Evolutionary conservation across 2,888 invertebrate species (phyloP), one percentile per base, ranked within the genome.

Genomic region (Trichopria drosophilae): DNA sequence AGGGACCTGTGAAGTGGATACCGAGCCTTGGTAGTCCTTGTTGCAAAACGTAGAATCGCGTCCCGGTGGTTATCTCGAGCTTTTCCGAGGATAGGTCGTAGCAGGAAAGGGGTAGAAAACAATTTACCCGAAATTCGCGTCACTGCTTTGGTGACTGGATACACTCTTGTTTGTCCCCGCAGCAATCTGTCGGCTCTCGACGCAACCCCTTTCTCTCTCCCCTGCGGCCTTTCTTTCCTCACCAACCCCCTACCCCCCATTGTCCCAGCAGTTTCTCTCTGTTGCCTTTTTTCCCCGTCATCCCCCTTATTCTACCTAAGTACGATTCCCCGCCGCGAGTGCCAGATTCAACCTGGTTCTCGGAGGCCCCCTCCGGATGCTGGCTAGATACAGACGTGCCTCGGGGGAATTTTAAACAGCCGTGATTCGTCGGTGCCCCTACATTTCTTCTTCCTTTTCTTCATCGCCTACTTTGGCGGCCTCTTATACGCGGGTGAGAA

Each of bases 81-180:
- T 51, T 51, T 53, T 53, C 43, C 16, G 48, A 46, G 51, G 49
- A 46, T 51, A 48, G 53, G 51, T 45, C 47, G 44, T 51, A 54
- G 51, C 51, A 48, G 50, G 42, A 57, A 55, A 57, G 57, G 55
- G 63, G 60, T 64, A 61, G 65, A 68, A 71, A 72, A 71, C 71
- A 71, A 71, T 71, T 71, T 69, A 66, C 60, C 62, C 70, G 65
- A 70, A 68, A 70, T 69, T 71, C 66, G 63, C 67, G 65, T 71
- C 67, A 68, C 65, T 66, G 56, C 58, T 69, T 66, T 61, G 61
- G 64, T 65, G 63, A 68, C 67, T 65, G 64, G 66, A 64, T 66
- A 69, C 64, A 69, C 66, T 69, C 64, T 68, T 69, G 64, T 67
- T 66, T 67, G 69, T 71, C 69, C 67, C 69, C 60, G 60, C 63